Conservation (phyloP, 2,888 invertebrate genomes). For the Phragmatobia fuliginosa region DNA sequence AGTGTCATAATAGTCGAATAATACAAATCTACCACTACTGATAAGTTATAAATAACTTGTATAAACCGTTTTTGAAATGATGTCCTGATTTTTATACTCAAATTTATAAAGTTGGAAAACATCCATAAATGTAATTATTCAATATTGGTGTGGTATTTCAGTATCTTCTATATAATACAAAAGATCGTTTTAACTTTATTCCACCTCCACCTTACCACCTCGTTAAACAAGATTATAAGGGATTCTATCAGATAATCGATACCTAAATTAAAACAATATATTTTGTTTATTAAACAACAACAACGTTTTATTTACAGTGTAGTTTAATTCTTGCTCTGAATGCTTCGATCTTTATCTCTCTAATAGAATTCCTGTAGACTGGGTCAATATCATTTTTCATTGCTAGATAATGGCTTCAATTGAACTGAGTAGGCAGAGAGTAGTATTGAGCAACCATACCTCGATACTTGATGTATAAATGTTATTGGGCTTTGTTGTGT, state of each 20-base stretch:
- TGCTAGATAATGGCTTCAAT: slow-evolving; percentile 21
- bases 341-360: slow-evolving; percentile 40
- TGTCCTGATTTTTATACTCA: not conserved
- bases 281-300: slow-evolving; percentile 35
- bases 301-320: slow-evolving; percentile 44
- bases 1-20: too few relatives aligned
- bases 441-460: slow-evolving; percentile 17
- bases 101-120: not conserved
- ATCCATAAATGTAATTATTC: not conserved
- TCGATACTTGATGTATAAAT: slow-evolving; percentile 7
- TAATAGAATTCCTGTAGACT: slow-evolving; percentile 40
- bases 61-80: not conserved
- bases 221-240: slow-evolving; percentile 70
- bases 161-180: slow-evolving; percentile 51
- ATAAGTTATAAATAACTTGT: too few relatives aligned
- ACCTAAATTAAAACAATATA: slow-evolving; percentile 44
- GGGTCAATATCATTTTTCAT: slow-evolving; percentile 31
- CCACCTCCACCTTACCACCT: slow-evolving; percentile 62
- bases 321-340: slow-evolving; percentile 38
- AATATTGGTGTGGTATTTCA: slow-evolving; percentile 6
- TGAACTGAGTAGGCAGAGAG: slow-evolving; percentile 18
- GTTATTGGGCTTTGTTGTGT: slow-evolving; percentile 14
- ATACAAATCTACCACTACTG: too few relatives aligned
- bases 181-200: slow-evolving; percentile 70
- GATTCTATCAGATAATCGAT: slow-evolving; percentile 62